phyloP scores from a whole-genome alignment of 2,888 invertebrate species.

The Rhamnusium bicolor region DNA sequence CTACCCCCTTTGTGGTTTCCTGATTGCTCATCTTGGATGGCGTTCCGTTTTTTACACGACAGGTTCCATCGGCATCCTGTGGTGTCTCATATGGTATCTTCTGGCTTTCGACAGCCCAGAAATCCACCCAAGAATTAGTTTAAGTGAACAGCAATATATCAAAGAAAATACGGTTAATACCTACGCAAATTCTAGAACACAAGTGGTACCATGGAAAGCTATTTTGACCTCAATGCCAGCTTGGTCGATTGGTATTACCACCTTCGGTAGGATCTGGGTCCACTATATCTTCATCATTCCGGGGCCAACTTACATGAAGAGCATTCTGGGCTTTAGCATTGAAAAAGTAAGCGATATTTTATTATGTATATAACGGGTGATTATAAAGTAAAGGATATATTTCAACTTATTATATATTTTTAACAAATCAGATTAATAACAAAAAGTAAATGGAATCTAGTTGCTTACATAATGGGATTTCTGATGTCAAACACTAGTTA shows the following conservation, averaged over 20 bases:
- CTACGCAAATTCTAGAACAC: conserved; percentile 71
- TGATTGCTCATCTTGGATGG: conserved; percentile 81
- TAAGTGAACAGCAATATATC: conserved; percentile 78
- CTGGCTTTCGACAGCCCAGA: conserved; percentile 80
- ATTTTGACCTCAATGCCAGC: conserved; percentile 79
- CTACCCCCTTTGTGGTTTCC: conserved; percentile 80
- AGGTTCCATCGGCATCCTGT: conserved; percentile 75
- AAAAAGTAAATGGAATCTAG: too few species aligned
- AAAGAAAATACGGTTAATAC: conserved; percentile 74
- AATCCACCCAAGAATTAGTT: conserved; percentile 79
- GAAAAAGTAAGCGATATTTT: conserved; percentile 70
- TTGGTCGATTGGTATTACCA: conserved; percentile 82
- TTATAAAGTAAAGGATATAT: too few species aligned
- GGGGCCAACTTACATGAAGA: conserved; percentile 82
- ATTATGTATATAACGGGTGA: too few species aligned
- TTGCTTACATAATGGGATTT: too few species aligned
- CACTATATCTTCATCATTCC: conserved; percentile 82
- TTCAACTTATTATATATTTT: too few species aligned
- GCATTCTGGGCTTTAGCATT: conserved; percentile 79
- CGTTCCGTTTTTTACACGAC: conserved; percentile 81
- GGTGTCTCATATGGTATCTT: conserved; percentile 81
- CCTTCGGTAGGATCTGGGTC: conserved; percentile 84
- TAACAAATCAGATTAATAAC: too few species aligned
- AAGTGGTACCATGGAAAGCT: conserved; percentile 77
- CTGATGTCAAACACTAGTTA: too few species aligned